Base-by-base conservation (phyloP, 2,797 vertebrate genomes). In the Eulemur coronatus region DNA sequence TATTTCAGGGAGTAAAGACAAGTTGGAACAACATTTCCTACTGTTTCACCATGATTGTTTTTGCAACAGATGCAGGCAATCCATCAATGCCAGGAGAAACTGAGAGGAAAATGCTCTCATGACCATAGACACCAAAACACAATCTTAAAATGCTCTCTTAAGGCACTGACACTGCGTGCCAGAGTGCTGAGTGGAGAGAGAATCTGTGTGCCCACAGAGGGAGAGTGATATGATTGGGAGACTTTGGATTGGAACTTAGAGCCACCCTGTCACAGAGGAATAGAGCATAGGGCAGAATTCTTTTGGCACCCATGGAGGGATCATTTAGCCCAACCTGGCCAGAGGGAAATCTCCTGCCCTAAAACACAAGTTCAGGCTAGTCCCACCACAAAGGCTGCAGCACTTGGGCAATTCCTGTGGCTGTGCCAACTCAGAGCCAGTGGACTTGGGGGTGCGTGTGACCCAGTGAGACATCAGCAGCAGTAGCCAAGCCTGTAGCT, bases 21-120 rank as follows among this genome's bases (percentile, higher is more conserved):
- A 91, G 57, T 97, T 97, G 92, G 91, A 89, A 93, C 81, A 72
- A 80, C 63, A 92, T 94, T 91, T 98, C 94, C 70, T 91, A 96
- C 96, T 96, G 94, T 84, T 97, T 94, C 67, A 88, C 81, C 38
- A 86, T 84, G 89, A 98, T 96, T 67, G 79, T 95, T 85, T 84
- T 85, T 55, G 50, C 41, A 87, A 35, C 89, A 78, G 63, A 81
- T 91, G 20, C 80, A 95, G 93, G 78, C 87, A 97, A 86, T 89
- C 26, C 35, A 43, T 98, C 91, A 98, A 92, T 43, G 33, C 8
- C 33, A 52, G 72, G n/a, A 89, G 55, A 90, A 96, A 82, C 30
- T 46, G 65, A 6, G 14, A 90, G 33, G 33, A 67, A 55, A 78
- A 30, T 24, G 7, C 9, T 81, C 11, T 88, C 24, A 48, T 69